phyloP scores from a whole-genome alignment of 2,113 vertebrate species.

The Climacteris rufus region DNA sequence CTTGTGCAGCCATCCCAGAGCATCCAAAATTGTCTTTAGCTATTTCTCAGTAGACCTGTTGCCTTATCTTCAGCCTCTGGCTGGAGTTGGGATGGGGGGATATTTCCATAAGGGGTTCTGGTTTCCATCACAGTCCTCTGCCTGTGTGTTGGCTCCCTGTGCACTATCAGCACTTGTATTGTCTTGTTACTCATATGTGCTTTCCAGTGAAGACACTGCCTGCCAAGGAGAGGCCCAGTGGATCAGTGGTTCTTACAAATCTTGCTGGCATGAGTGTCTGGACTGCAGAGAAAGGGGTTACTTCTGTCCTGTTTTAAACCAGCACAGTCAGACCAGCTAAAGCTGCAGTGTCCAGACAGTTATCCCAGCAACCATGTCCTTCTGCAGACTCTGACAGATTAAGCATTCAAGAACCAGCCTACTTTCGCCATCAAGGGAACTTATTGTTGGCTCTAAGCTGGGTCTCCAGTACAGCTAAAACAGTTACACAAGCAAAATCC shows the following conservation, averaged over 20 bases:
- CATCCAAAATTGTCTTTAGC: neutral
- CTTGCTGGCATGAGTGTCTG: neutral
- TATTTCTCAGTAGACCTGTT: neutral
- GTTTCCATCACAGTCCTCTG: neutral
- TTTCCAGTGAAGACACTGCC: neutral
- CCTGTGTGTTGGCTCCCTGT: neutral
- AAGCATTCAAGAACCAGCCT: neutral
- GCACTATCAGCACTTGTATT: neutral
- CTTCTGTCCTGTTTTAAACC: neutral
- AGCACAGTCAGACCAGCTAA: neutral
- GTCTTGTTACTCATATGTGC: neutral
- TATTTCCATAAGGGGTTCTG: neutral
- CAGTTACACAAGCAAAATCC: constrained; percentile 7
- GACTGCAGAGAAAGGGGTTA: neutral
- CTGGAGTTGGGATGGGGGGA: neutral
- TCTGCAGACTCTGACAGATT: neutral
- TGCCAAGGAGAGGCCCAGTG: neutral
- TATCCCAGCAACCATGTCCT: neutral
- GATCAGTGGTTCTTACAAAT: neutral
- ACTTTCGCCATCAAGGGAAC: neutral
- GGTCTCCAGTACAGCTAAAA: neutral
- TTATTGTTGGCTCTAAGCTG: neutral
- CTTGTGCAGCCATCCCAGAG: neutral
- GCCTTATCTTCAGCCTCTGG: neutral
- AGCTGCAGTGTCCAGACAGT: neutral